Evolutionary conservation across 2,888 invertebrate species (phyloP), one percentile per base, ranked within the genome.

Genomic region (Asteroscopus sphinx): DNA sequence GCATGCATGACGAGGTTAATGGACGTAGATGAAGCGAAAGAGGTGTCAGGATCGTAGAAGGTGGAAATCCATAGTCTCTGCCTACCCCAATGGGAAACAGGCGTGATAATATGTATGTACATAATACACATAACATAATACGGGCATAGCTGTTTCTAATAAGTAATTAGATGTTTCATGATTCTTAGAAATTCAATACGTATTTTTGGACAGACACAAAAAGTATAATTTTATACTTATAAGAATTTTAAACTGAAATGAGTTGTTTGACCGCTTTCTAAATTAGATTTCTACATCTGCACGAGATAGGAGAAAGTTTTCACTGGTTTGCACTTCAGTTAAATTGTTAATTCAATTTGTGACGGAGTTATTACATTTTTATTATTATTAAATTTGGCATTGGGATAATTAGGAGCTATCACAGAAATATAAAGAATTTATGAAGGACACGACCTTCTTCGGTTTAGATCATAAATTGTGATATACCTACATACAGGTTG

Each of bases 371-470:
- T 47, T 11, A 48, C 46, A 15, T 55, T 67, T 68, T 63, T 69
- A 69, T 40, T 36, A 56, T 48, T 17, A 68, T 56, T 67, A 69
- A 47, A 45, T 67, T 69, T 36, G 17, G 25, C 64, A 48, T 63
- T 61, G 62, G 30, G 40, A 55, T 58, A 40, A 68, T 68, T 58
- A 67, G 44, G 33, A 42, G 40, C 44, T 44, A 30, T 44, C 25
- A 12, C 49, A 37, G 42, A 44, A 55, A 46, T 49, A 42, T 49
- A 21, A 37, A 32, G 32, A 28, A 45, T 59, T 68, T 54, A 62
- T 49, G 36, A 37, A 54, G 21, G 45, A 51, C 51, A n/a, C 36
- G 39, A 16, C n/a, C n/a, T n/a, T n/a, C n/a, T n/a, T n/a, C 12
- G 44, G 35, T 49, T 41, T 7, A 32, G 13, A 32, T 47, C 47